Base-by-base conservation (phyloP, 2,113 vertebrate genomes). In the Thymallus thymallus region DNA sequence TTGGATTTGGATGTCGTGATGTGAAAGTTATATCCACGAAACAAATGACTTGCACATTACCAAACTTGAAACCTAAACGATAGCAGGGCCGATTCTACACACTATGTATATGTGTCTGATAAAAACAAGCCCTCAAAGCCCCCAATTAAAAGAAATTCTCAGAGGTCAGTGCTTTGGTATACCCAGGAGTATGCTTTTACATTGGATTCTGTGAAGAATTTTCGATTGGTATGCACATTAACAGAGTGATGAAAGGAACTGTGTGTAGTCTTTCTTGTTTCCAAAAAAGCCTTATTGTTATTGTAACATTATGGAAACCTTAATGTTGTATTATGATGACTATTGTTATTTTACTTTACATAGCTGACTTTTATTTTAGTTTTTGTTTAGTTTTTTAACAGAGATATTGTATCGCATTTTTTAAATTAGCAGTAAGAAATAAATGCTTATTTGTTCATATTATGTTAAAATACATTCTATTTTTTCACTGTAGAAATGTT, bases 391-490 rank as follows among this genome's bases (percentile, higher is more conserved):
- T 87, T 92, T 92, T 93, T 90, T 91, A 92, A 93, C 90, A 91
- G 86, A 92, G 79, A 88, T 82, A 82, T 88, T 85, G 85, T 91
- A 89, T 88, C 75, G 61, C 76, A 56, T 92, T 89, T 92, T 90
- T 90, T 72, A 26, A 41, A 75, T 87, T 89, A 89, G 91, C 85
- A 87, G 84, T 60, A 86, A 88, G 35, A 64, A 89, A 90, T 78
- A 92, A 91, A 91, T 90, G 92, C 91, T 94, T 92, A 94, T 94
- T 93, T 95, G 92, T 95, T 94, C 94, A 94, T 94, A 93, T 95
- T 96, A 92, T 91, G 93, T 95, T 95, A 76, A 95, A 95, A 96
- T 94, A 95, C 95, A 94, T 96, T 96, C 94, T 97, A 95, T 96
- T 97, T 98, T 98, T 97, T 96, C 96, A 96, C 94, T 89, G 93